Percentiles rank a stretch among this genome's conserved stretches.
phyloP scores from a whole-genome alignment of 1,140 invertebrate genomes.

The Mylabris phalerata region DNA sequence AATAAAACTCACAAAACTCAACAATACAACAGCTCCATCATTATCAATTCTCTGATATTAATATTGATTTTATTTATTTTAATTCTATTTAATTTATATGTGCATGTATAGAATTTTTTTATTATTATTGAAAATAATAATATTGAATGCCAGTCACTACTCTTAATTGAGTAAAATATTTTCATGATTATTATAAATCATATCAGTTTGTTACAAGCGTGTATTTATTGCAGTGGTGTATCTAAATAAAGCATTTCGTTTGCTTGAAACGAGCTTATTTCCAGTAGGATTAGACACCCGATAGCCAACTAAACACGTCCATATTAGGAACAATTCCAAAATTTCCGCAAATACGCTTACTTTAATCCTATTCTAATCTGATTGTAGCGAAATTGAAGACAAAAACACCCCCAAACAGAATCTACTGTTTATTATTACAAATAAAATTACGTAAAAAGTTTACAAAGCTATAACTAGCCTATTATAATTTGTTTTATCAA shows the following conservation, averaged over 20 bases:
- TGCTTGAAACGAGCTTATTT: slow-evolving; percentile 33
- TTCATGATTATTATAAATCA: slow-evolving; percentile 39
- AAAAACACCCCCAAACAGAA: too few relatives aligned
- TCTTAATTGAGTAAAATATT: slow-evolving; percentile 41
- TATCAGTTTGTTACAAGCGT: slow-evolving; percentile 45
- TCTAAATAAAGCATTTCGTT: slow-evolving; percentile 45
- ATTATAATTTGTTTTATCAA: too few relatives aligned
- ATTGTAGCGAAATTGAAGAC: too few relatives aligned
- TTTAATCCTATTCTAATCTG: too few relatives aligned
- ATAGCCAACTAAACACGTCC: too few relatives aligned
- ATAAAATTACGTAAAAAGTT: too few relatives aligned
- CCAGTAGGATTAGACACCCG: neutral
- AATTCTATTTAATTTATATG: slow-evolving; percentile 22
- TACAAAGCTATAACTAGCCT: too few relatives aligned
- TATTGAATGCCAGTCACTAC: neutral
- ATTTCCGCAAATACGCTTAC: too few relatives aligned
- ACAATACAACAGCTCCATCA: neutral
- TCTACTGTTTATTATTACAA: too few relatives aligned
- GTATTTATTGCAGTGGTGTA: slow-evolving; percentile 44
- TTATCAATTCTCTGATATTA: slow-evolving; percentile 7
- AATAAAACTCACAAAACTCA: too few relatives aligned
- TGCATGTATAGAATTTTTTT: slow-evolving; percentile 32
- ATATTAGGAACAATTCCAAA: neutral
- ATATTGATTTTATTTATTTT: slow-evolving; percentile 23
- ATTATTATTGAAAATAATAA: slow-evolving; percentile 28